Conservation (phyloP, 2,888 invertebrate species). For the Platerodrilus igneus region DNA sequence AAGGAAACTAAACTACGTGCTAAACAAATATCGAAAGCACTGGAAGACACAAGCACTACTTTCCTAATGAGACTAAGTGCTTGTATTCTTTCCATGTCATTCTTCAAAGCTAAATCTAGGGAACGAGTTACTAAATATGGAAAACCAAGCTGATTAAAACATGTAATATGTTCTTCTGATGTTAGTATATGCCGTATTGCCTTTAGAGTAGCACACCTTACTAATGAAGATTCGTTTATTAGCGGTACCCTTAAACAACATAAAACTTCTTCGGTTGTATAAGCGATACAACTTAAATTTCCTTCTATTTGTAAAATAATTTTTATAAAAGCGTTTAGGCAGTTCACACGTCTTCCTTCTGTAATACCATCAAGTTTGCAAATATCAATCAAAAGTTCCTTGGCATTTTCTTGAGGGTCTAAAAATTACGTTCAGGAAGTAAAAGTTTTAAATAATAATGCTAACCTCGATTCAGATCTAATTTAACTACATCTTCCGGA, state of each 20-base stretch:
- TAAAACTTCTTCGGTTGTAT: constrained; percentile 74
- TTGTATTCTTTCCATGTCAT: constrained; percentile 90
- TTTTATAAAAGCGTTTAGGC: constrained; percentile 85
- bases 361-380: constrained; percentile 61
- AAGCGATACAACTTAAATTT: constrained; percentile 59
- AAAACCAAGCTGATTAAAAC: constrained; percentile 75
- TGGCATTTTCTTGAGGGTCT: constrained; percentile 59
- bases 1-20: constrained; percentile 78
- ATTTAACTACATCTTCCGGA: constrained; percentile 58
- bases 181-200: constrained; percentile 80
- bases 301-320: constrained; percentile 63
- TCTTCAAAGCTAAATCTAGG: constrained; percentile 82
- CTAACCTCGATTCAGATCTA: constrained; percentile 53
- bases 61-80: constrained; percentile 79
- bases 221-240: constrained; percentile 81
- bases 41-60: constrained; percentile 61
- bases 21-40: constrained; percentile 68
- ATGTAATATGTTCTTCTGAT: constrained; percentile 71
- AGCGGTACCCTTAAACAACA: constrained; percentile 80
- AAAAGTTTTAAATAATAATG: constrained; percentile 6
- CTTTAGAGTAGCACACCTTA: constrained; percentile 83
- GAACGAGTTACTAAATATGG: constrained; percentile 84
- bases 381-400: constrained; percentile 59
- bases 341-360: constrained; percentile 76
- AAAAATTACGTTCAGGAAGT: constrained; percentile 11